Base-by-base conservation (phyloP, 2,113 vertebrate genomes). In the Oreotragus oreotragus region DNA sequence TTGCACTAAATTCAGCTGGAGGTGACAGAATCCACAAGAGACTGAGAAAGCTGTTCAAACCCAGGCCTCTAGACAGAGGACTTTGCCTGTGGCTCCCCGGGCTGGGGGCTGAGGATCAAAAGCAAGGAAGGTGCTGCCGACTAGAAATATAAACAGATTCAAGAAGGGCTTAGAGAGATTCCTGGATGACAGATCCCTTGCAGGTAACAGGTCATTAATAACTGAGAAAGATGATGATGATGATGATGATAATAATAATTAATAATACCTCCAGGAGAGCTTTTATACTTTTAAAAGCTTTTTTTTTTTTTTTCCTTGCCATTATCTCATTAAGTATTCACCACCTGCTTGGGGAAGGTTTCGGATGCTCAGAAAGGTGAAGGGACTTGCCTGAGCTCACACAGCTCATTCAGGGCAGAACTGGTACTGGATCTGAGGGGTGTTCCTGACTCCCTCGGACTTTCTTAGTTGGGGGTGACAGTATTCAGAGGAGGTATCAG, bases 151-250 rank as follows among this genome's bases (percentile, higher is more conserved):
- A 98, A 98, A 98, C 97, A 97, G 77, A 86, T 96, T 94, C 85
- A 30, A 85, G 62, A 85, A 96, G 73, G 91, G 97, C 85, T 97
- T 97, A 97, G n/a, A 73, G 70, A 88, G 92, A 97, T 98, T 97
- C 96, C 96, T 91, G 43, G 91, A 94, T 97, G 96, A 97, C 97
- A 98, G 97, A 97, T 89, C 53, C 93, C 79, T 95, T 73, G 70
- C 79, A 94, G 77, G 89, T 89, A 98, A 95, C 97, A 97, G 97
- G 83, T 98, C 96, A 92, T 98, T 98, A 98, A 97, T 98, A 98
- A 93, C 83, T 57, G 80, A 91, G 88, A 96, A 94, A 89, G 92
- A 91, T 84, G 45, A 95, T 45, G 76, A 79, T 45, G 76, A 79
- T 45, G 58, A 85, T 89, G 47, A 70, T 70, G 4, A 77, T 96